Percentiles rank a stretch among this genome's conserved stretches.
phyloP scores from a whole-genome alignment of 2,888 invertebrate species.

The Drosophila robusta region DNA sequence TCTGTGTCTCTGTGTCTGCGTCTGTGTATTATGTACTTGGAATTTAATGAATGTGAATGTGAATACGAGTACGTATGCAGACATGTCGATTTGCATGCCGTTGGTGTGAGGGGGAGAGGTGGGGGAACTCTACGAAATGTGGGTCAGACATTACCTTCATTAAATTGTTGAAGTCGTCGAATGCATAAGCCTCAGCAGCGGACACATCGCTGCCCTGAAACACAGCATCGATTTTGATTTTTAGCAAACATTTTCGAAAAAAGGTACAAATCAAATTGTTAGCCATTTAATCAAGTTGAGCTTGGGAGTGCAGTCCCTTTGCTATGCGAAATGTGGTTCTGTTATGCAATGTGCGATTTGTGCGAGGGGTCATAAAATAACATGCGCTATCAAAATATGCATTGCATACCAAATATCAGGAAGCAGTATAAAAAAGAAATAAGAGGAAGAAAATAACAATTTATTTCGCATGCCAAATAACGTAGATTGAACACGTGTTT shows the following conservation, averaged over 20 bases:
- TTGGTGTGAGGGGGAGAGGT: background rate
- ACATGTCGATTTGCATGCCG: slow-evolving; percentile 42
- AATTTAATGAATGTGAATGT: slow-evolving; percentile 60
- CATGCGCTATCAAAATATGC: slow-evolving; percentile 54
- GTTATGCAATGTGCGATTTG: slow-evolving; percentile 22
- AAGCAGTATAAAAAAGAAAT: slow-evolving; percentile 36
- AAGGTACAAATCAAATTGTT: slow-evolving; percentile 16
- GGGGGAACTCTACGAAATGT: slow-evolving; percentile 39
- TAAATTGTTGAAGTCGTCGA: slow-evolving; percentile 88
- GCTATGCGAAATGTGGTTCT: background rate
- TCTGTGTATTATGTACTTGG: slow-evolving; percentile 41
- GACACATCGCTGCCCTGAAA: slow-evolving; percentile 88
- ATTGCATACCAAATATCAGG: slow-evolving; percentile 45
- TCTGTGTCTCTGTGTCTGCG: slow-evolving; percentile 6
- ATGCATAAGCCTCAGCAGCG: slow-evolving; percentile 87
- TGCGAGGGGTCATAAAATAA: slow-evolving; percentile 35
- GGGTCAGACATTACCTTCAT: slow-evolving; percentile 86
- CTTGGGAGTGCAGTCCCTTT: slow-evolving; percentile 3
- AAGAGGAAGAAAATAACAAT: slow-evolving; percentile 26
- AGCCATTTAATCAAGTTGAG: slow-evolving; percentile 28
- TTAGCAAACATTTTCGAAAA: background rate
- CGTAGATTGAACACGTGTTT: slow-evolving; percentile 54
- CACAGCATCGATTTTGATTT: slow-evolving; percentile 23
- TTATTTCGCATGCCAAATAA: slow-evolving; percentile 54
- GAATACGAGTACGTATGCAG: slow-evolving; percentile 46